Evolutionary conservation across 92 coral and sea anemone genomes (phyloP).

Genomic region (Phymanthus crucifer): DNA sequence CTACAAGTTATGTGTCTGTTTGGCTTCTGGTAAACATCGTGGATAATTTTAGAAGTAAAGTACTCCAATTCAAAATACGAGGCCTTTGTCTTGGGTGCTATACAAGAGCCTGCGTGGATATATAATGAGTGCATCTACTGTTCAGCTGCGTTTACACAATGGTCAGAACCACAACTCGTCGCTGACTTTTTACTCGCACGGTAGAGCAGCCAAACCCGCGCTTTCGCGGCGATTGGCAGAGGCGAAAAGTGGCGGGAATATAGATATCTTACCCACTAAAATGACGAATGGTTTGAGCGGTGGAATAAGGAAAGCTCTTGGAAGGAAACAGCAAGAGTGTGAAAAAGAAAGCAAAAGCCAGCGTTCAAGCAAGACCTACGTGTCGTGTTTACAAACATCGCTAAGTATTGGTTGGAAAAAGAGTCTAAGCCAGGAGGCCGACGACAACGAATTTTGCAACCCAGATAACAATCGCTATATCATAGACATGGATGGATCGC

Average conservation of each 20-base stretch:
- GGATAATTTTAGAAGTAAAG: constrained; percentile 7
- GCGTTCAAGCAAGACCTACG: constrained; percentile 31
- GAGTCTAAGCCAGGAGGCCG: constrained; percentile 32
- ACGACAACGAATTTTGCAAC: constrained; percentile 16
- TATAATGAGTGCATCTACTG: constrained; percentile 32
- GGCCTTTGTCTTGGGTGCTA: constrained; percentile 16
- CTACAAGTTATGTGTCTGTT: background rate
- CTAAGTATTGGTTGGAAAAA: constrained; percentile 67
- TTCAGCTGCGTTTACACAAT: constrained; percentile 35
- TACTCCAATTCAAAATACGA: constrained; percentile 7
- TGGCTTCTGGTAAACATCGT: background rate
- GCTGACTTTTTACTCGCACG: constrained; percentile 39
- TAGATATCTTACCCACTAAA: constrained; percentile 19
- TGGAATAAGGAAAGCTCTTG: constrained; percentile 18
- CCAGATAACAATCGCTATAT: background rate
- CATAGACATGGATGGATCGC: constrained; percentile 7
- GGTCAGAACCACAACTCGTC: constrained; percentile 40
- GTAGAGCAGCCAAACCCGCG: constrained; percentile 26
- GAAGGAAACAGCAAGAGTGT: background rate
- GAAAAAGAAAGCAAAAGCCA: constrained; percentile 4
- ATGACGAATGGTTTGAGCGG: constrained; percentile 24
- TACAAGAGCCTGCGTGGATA: constrained; percentile 16
- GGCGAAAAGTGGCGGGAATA: constrained; percentile 30
- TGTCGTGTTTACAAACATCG: constrained; percentile 64
- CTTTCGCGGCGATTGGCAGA: constrained; percentile 30